Base-by-base conservation (phyloP, 2,888 invertebrate species). In the Caenorhabditis sp. region DNA sequence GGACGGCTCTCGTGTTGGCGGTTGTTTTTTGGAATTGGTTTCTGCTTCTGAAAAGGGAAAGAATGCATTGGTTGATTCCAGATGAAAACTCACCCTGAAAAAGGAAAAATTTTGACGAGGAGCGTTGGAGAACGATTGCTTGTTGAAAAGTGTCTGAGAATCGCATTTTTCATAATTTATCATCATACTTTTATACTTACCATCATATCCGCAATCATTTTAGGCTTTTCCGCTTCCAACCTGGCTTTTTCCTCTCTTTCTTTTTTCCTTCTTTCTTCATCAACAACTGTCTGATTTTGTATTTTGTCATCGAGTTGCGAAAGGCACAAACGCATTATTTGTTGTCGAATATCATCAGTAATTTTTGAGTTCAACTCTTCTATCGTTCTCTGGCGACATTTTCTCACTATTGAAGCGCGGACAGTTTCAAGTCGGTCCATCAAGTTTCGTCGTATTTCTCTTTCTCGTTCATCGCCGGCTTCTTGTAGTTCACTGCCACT, bases 241-340 rank as follows among this genome's bases (percentile, higher is more conserved):
- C 45, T 59, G 0, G 65, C 66, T 39, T 46, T 59, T n/a, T 77
- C 71, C 39, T 76, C 76, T 17, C 71, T 22, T 35, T 77, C 76
- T n/a, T 17, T 39, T 37, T 63, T 58, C n/a, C 59, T 26, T 32
- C 56, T 63, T 13, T 72, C 71, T 17, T 72, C 71, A 37, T 72
- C 62, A 0, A 41, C 58, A 2, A 32, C 55, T 1, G 27, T 50
- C 24, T 53, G 56, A 1, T 58, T 37, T 22, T 27, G 41, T 8
- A 73, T 11, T 30, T 37, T 15, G 9, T 62, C 56, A 13, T 73
- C 78, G 15, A 73, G 32, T 6, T 41, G 27, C 2, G 27, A 8
- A 13, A 72, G 30, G 9, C 62, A 66, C 17, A 48, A 46, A 17
- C 78, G 13, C 22, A 62, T 22, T 3, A 73, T 30, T 20, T 68